A percentile compares a stretch with the other conserved stretches of the same genome.
Evolutionary conservation across 2,888 invertebrate genomes (phyloP).

Genomic region (Timema cristinae): DNA sequence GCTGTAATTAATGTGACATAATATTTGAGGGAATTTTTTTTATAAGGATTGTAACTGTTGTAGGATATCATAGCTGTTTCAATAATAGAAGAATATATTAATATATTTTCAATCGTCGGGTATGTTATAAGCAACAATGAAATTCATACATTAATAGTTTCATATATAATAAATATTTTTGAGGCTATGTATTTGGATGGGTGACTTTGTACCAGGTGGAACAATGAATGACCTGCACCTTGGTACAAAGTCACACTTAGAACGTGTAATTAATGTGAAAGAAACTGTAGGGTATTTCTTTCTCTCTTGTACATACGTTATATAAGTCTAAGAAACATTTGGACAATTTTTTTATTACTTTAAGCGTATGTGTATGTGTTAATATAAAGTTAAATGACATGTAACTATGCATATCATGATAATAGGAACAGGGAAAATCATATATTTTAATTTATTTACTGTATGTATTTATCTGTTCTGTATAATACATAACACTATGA

Average conservation of each 20-base stretch:
- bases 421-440: too few species aligned
- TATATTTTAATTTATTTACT: too few species aligned
- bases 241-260: not conserved
- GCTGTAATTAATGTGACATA: not conserved
- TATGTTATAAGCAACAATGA: not conserved
- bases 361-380: too few species aligned
- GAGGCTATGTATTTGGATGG: constrained; percentile 5
- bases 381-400: too few species aligned
- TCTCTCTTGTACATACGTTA: too few species aligned
- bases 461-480: too few species aligned
- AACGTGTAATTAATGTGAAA: too few species aligned
- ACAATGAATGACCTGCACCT: not conserved
- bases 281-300: too few species aligned
- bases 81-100: not conserved
- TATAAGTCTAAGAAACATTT: too few species aligned
- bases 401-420: too few species aligned
- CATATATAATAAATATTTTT: not conserved
- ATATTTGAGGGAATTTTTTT: not conserved
- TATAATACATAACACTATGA: too few species aligned
- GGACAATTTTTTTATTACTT: too few species aligned
- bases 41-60: not conserved
- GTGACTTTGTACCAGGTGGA: constrained; percentile 9
- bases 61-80: not conserved
- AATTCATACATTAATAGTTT: not conserved
- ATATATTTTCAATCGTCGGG: not conserved